Evolutionary conservation across 2,113 vertebrate species (phyloP).

Genomic region (Anhinga anhinga): DNA sequence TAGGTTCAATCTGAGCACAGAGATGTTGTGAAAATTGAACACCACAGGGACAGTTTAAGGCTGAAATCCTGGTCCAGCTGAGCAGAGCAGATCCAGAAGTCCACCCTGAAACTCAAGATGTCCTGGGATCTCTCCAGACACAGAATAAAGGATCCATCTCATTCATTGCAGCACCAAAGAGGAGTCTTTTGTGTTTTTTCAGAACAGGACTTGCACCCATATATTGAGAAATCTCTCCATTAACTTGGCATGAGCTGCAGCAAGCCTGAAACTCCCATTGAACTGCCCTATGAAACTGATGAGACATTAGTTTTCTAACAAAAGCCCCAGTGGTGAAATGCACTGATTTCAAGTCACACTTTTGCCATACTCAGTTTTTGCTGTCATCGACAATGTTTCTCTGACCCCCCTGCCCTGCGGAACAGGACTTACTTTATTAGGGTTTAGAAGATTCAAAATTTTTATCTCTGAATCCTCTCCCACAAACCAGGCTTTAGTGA

Average conservation of each 20-base stretch:
- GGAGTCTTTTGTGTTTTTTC: not conserved
- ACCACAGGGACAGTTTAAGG: not conserved
- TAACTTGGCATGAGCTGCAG: not conserved
- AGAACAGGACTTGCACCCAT: not conserved
- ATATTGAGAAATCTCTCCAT: conserved; percentile 5
- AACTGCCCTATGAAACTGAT: not conserved
- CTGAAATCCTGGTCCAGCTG: not conserved
- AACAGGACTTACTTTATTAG: not conserved
- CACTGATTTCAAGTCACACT: not conserved
- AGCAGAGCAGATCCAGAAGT: not conserved
- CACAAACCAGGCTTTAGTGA: not conserved
- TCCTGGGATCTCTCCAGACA: not conserved
- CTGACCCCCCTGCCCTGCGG: not conserved
- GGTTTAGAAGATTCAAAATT: not conserved
- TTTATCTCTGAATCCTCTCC: not conserved
- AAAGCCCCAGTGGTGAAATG: conserved; percentile 8
- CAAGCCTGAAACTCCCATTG: not conserved
- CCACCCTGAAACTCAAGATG: not conserved
- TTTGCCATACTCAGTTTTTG: conserved; percentile 1
- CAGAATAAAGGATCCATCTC: not conserved
- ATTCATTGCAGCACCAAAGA: not conserved
- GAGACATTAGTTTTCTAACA: not conserved
- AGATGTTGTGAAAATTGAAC: not conserved
- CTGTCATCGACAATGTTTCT: not conserved
- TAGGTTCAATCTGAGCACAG: not conserved